Conservation (phyloP, 2,113 vertebrate species). For the Elaphurus davidianus region DNA sequence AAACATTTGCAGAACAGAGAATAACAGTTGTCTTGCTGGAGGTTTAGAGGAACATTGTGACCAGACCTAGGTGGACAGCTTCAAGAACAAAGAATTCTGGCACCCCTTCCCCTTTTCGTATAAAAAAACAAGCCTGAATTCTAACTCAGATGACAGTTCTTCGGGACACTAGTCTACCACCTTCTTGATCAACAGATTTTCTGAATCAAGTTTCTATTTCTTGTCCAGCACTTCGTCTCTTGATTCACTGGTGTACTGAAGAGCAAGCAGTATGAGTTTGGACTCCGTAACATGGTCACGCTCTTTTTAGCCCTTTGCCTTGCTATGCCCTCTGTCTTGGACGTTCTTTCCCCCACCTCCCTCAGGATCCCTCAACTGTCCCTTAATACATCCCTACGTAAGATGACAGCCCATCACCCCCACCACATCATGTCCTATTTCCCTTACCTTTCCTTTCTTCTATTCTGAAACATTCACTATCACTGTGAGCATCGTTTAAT, state of each 20-base stretch:
- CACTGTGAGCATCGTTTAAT: neutral
- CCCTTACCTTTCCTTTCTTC: neutral
- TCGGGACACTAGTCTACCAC: neutral
- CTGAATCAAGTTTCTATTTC: neutral
- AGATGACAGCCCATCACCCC: neutral
- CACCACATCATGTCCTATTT: accelerated
- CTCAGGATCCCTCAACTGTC: neutral
- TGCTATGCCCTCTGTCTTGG: neutral
- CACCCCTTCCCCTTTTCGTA: neutral
- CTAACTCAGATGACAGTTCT: neutral
- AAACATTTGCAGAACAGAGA: neutral
- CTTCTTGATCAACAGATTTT: neutral
- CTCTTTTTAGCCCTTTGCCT: neutral
- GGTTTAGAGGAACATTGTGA: neutral
- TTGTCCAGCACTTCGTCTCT: neutral
- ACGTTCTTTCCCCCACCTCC: neutral
- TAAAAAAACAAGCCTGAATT: neutral
- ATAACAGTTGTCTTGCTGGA: neutral
- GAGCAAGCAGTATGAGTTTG: neutral
- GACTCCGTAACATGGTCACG: accelerated
- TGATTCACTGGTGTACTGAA: neutral
- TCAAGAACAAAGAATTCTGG: neutral
- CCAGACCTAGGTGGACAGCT: neutral
- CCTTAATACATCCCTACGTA: neutral
- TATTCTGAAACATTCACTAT: neutral